These are phyloP conservation scores for Lordiphosa collinella DNA, from an alignment of 1,140 invertebrate genomes.

Conservation along the genomic window DNA sequence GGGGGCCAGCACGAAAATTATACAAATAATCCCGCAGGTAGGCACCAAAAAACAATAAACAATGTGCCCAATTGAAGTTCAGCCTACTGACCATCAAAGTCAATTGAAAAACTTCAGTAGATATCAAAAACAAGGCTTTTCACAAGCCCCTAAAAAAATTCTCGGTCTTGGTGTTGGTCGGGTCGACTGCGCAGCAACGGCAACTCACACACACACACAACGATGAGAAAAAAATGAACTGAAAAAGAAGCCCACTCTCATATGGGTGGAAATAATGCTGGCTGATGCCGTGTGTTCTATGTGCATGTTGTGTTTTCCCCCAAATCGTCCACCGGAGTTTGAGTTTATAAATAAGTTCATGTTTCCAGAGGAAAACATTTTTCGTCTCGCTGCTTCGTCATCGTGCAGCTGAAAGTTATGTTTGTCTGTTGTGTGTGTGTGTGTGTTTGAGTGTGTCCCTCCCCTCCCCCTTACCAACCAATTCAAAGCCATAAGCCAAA, in stretches of 20 bases:
- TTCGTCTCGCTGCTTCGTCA: constrained; percentile 53
- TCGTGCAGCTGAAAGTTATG: constrained; percentile 57
- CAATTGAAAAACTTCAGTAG: constrained; percentile 21
- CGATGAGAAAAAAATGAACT: constrained; percentile 55
- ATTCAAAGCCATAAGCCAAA: constrained; percentile 20
- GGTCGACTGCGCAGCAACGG: constrained; percentile 65
- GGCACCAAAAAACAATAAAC: constrained; percentile 46
- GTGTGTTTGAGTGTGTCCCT: constrained; percentile 25
- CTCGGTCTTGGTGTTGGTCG: constrained; percentile 3
- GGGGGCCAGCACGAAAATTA: constrained; percentile 79
- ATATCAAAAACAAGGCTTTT: constrained; percentile 32
- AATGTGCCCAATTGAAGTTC: constrained; percentile 19
- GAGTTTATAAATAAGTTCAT: constrained; percentile 70
- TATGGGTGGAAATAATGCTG: constrained; percentile 52
- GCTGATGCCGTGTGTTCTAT: constrained; percentile 51
- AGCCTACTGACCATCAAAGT: constrained; percentile 5
- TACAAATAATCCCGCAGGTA: constrained; percentile 76
- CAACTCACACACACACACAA: constrained; percentile 52
- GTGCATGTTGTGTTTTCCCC: constrained; percentile 35
- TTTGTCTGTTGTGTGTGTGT: constrained; percentile 29
- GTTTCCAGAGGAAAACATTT: constrained; percentile 69
- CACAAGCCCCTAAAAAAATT: constrained; percentile 40
- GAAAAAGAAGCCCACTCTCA: constrained; percentile 55
- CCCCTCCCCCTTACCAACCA: constrained; percentile 1
- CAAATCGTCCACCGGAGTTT: constrained; percentile 63